Conservation (phyloP, 2,797 vertebrate species). For the Alectoris magna region DNA sequence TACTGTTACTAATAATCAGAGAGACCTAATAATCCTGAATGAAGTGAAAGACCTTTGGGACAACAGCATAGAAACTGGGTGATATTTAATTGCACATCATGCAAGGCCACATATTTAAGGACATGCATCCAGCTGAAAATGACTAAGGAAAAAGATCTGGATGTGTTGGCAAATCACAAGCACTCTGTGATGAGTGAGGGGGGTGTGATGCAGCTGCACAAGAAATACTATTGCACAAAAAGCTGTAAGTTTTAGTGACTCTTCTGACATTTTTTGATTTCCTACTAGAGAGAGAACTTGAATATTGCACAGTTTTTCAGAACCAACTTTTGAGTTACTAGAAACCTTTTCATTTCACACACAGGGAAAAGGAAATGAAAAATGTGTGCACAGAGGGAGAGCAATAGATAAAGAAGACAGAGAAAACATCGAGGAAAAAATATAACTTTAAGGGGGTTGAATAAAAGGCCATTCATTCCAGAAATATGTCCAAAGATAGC, state of each 20-base stretch:
- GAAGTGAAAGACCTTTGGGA: not conserved
- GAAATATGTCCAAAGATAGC: not conserved
- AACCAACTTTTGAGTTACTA: not conserved
- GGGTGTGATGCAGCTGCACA: not conserved
- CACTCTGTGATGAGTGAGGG: not conserved
- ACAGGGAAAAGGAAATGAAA: not conserved
- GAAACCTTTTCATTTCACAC: not conserved
- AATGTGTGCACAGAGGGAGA: not conserved
- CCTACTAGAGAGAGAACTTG: not conserved
- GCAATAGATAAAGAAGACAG: not conserved
- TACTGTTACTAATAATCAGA: not conserved
- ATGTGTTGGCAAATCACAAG: not conserved
- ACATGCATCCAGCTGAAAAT: conserved; percentile 25
- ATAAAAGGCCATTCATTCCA: not conserved
- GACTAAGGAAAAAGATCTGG: not conserved
- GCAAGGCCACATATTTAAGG: not conserved
- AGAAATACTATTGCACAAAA: not conserved
- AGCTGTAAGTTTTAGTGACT: not conserved
- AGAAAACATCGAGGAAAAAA: not conserved
- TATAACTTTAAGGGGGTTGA: not conserved
- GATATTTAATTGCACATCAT: not conserved
- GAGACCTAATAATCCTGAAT: not conserved
- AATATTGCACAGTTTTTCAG: not conserved
- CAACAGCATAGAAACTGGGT: not conserved
- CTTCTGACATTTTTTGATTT: not conserved